Base-by-base conservation (phyloP, 2,888 invertebrate species). In the Unio delphinus region DNA sequence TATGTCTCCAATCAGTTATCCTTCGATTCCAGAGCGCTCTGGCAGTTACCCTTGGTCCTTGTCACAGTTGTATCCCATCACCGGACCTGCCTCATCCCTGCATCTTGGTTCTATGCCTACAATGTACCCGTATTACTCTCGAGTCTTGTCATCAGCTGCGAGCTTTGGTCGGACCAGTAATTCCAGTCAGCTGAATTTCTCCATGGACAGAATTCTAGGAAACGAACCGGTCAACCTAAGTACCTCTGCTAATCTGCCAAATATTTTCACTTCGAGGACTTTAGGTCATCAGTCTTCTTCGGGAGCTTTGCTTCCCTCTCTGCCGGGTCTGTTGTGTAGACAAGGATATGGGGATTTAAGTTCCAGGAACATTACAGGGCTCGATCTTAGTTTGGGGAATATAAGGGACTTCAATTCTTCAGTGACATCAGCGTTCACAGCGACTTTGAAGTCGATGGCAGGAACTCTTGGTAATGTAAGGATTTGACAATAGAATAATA, bases 1-100 rank as follows among this genome's bases (percentile, higher is more conserved):
- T 56, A 64, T 82, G 55, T 74, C 80, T 15, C 70, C 80, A 3
- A 75, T 79, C 54, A 79, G 79, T 15, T 83, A 80, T 68, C 80
- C 80, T 1, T 70, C 74, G 30, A 64, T 65, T n/a, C 56, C 75
- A 11, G 82, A 81, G 57, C 80, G 82, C 64, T 70, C 78, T 18
- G 75, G 78, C 34, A 80, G 81, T 2, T 83, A 81, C 57, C 74
- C 75, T 23, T 81, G 79, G 79, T 77, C 81, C 4, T 75, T 80
- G 61, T 78, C 79, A 20, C 76, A 79, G 23, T 56, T 81, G 34
- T 81, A 80, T 55, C 79, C 76, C 4, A 66, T 79, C 26, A 70
- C 70, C 30, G 72, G 71, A 18, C 67, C 68, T 5, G 68, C 69
- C 2, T 72, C 71, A 15, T 59, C 73, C n/a, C 64, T 70, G 23